Conservation (phyloP, 1,140 invertebrate species). For the Leptinotarsa lineolata region DNA sequence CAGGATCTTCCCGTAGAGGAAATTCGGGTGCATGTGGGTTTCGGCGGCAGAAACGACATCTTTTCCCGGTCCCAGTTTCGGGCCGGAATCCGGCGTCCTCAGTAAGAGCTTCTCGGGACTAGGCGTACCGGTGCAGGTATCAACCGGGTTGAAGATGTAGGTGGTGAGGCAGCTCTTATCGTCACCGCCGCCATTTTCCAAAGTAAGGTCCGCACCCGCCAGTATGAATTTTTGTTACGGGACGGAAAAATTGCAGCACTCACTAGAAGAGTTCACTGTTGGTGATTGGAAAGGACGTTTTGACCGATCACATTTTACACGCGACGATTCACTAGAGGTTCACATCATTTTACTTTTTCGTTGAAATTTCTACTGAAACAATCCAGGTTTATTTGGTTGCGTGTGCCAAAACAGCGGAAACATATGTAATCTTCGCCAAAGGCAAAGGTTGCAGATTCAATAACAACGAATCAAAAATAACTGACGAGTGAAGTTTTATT, state of each 20-base stretch:
- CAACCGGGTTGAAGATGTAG: constrained; percentile 55
- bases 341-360: neutral
- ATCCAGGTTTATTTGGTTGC: too few relatives aligned
- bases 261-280: too few relatives aligned
- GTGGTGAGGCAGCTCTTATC: constrained; percentile 54
- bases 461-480: too few relatives aligned
- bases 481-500: too few relatives aligned
- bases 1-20: constrained; percentile 47
- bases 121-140: constrained; percentile 52
- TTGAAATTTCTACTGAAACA: neutral
- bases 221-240: constrained; percentile 41
- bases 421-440: too few relatives aligned
- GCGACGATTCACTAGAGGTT: neutral
- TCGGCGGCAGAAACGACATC: constrained; percentile 28
- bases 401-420: too few relatives aligned
- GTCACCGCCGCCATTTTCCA: constrained; percentile 43
- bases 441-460: too few relatives aligned
- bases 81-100: constrained; percentile 18
- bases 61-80: constrained; percentile 11
- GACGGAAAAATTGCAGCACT: neutral
- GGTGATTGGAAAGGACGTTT: neutral
- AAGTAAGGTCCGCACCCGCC: constrained; percentile 49
- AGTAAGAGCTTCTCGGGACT: constrained; percentile 48
- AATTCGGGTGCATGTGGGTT: constrained; percentile 49
- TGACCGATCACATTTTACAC: neutral